These are phyloP conservation scores for Ardeotis arabs DNA, from an alignment of 2,113 vertebrate genomes.

Conservation along the genomic window DNA sequence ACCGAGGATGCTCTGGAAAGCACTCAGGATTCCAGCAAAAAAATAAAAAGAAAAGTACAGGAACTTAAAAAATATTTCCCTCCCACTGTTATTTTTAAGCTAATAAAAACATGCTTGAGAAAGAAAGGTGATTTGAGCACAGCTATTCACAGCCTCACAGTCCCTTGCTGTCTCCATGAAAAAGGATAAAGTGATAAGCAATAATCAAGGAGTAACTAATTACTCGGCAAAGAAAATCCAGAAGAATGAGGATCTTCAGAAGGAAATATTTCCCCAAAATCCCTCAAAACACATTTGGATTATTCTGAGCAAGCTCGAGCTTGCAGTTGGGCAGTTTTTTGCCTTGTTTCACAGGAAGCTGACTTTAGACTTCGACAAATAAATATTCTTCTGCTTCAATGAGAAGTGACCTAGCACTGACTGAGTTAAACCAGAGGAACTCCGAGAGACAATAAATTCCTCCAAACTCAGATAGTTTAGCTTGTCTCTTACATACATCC, in stretches of 20 bases:
- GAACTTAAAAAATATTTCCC: neutral
- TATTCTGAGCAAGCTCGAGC: neutral
- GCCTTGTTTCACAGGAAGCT: neutral
- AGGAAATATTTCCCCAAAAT: neutral
- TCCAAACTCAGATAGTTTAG: slow-evolving; percentile 7
- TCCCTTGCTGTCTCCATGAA: neutral
- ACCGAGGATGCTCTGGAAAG: neutral
- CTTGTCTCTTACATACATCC: neutral
- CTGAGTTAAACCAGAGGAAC: neutral
- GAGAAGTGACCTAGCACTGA: neutral
- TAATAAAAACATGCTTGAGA: neutral
- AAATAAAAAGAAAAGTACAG: neutral
- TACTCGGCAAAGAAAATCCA: neutral
- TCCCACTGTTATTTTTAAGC: neutral
- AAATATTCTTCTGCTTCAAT: neutral
- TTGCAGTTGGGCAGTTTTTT: neutral
- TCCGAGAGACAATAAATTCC: neutral
- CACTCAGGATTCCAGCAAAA: neutral
- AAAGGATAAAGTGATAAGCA: slow-evolving; percentile 26
- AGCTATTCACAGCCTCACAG: slow-evolving; percentile 1
- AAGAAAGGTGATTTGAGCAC: neutral
- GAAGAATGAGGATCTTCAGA: neutral
- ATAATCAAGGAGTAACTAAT: slow-evolving; percentile 24
- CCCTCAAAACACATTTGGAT: neutral
- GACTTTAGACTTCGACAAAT: neutral